These are phyloP conservation scores for Gonioctena quinquepunctata DNA, from an alignment of 1,140 invertebrate genomes.

Conservation along the genomic window DNA sequence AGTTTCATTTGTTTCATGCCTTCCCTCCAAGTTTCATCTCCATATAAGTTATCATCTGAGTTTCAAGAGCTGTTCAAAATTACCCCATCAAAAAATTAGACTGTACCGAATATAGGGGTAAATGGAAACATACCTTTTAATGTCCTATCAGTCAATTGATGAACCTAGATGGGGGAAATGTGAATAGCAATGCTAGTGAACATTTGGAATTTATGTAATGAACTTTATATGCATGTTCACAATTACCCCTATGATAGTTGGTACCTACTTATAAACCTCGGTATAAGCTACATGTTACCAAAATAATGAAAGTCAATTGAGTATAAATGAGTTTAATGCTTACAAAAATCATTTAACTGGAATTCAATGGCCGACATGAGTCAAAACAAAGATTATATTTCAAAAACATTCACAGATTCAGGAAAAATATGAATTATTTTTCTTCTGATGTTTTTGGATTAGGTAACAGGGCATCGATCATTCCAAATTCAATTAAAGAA, in stretches of 20 bases:
- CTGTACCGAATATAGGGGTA: too few species aligned
- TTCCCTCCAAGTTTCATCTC: too few species aligned
- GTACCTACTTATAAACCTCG: neutral
- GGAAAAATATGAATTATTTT: neutral
- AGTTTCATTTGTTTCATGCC: too few species aligned
- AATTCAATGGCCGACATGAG: neutral
- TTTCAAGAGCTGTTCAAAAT: too few species aligned
- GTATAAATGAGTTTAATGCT: neutral
- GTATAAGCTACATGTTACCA: neutral
- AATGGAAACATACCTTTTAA: too few species aligned
- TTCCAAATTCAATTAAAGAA: neutral
- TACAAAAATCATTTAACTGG: neutral
- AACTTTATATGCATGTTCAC: neutral
- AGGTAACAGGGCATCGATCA: neutral
- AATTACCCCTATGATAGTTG: neutral
- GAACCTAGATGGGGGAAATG: too few species aligned
- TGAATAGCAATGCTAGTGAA: too few species aligned
- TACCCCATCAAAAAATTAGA: too few species aligned
- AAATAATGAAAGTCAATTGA: neutral
- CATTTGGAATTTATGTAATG: neutral
- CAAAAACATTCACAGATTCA: neutral
- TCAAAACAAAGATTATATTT: neutral
- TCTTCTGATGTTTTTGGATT: neutral
- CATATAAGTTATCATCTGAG: too few species aligned
- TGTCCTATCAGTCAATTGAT: too few species aligned